Conservation (phyloP, 2,888 invertebrate species). For the Meiosimyza platycephala region DNA sequence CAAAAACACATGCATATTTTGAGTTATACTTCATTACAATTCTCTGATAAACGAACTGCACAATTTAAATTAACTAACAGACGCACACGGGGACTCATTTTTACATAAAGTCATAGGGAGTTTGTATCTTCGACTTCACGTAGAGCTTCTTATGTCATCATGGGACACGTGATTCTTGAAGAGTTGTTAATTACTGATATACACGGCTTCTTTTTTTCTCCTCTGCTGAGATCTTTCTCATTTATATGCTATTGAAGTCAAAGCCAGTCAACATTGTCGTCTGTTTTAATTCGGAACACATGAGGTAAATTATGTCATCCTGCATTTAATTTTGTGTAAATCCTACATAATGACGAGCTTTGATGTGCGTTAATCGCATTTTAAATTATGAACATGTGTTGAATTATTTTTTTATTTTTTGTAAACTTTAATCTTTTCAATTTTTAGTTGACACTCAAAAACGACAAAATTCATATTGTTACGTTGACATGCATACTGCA, state of each 20-base stretch:
- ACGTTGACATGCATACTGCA: too few species aligned
- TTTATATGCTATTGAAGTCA: background rate
- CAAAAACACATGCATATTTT: too few species aligned
- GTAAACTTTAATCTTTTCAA: too few species aligned
- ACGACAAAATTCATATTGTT: too few species aligned
- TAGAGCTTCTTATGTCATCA: background rate
- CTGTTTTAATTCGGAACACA: background rate
- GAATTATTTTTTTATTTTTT: background rate
- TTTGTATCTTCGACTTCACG: background rate
- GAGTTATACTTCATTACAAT: too few species aligned
- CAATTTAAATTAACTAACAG: background rate
- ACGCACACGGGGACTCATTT: background rate
- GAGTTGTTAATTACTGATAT: background rate
- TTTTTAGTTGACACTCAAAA: too few species aligned
- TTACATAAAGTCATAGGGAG: background rate
- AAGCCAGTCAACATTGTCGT: background rate
- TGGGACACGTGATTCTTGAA: constrained; percentile 11
- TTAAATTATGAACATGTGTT: constrained; percentile 28
- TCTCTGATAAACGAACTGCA: too few species aligned
- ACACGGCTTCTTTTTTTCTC: background rate
- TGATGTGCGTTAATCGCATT: constrained; percentile 21
- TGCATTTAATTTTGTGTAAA: constrained; percentile 15
- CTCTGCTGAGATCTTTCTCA: background rate
- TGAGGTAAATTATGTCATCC: constrained; percentile 11
- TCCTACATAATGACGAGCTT: constrained; percentile 21